Evolutionary conservation across 1,140 invertebrate species (phyloP), one percentile per base, ranked within the genome.

Genomic region (Leguminivora glycinivorella): DNA sequence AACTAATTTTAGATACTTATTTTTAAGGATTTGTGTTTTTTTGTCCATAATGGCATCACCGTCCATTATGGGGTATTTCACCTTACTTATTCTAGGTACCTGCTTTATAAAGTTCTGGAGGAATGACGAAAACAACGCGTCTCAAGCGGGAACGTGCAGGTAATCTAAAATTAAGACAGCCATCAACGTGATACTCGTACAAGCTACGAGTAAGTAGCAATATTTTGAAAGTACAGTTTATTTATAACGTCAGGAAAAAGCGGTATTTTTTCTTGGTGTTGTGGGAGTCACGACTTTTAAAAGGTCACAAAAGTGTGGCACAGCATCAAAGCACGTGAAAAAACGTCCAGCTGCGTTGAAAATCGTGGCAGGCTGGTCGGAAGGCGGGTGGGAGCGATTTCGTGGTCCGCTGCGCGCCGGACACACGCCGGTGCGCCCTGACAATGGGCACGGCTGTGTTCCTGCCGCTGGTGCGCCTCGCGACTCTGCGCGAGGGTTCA

Each of bases 361-460:
- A 43, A 43, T 43, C 40, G 40, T n/a, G 40, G n/a, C 40, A 17
- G n/a, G 40, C 40, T 43, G n/a, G 40, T 43, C 40, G 40, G n/a
- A 43, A 43, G 40, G 40, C 40, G 40, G 40, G 14, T 43, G 40
- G 14, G n/a, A 43, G 40, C 40, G 40, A 43, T 43, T 43, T 43
- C 40, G 40, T 43, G 40, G 40, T 43, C 40, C 40, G n/a, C 40
- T 43, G 40, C 40, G 5, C 40, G 40, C n/a, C 40, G n/a, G n/a
- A 43, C 40, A 43, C 40, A 43, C 40, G 40, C 40, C 40, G 40
- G 14, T 43, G 40, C 40, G 40, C 40, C 14, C 40, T 17, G 40
- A 43, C 40, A 43, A 43, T 43, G 40, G 40, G n/a, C 1, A n/a
- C n/a, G 40, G 40, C n/a, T n/a, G 14, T 43, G 40, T 43, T 43